phyloP scores from a whole-genome alignment of 2,113 vertebrate genomes.

The Machaerirhynchus nigripectus region DNA sequence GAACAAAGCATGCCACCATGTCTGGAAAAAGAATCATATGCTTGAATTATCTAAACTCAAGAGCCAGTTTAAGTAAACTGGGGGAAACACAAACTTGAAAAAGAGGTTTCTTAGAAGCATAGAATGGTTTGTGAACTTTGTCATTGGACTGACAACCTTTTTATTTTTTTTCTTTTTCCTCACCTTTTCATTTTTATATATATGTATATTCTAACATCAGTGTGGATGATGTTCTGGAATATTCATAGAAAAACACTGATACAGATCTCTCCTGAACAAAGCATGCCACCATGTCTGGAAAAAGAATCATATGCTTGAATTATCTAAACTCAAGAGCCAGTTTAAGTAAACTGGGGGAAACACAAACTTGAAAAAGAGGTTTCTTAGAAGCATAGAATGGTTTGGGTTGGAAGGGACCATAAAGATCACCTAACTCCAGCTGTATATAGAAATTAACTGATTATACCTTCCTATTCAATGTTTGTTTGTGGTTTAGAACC shows the following conservation, averaged over 20 bases:
- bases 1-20: background rate
- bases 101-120: background rate
- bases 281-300: background rate
- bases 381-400: background rate
- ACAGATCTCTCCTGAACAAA: background rate
- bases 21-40: background rate
- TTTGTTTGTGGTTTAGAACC: background rate
- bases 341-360: background rate
- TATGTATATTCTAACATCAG: background rate
- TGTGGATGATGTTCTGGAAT: background rate
- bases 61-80: background rate
- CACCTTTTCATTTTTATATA: background rate
- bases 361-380: background rate
- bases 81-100: background rate
- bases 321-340: background rate
- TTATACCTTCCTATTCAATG: background rate
- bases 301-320: background rate
- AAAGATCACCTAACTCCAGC: background rate
- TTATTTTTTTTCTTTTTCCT: background rate
- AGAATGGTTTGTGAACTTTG: no score
- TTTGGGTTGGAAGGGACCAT: background rate
- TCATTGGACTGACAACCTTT: fast-evolving
- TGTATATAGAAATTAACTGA: background rate
- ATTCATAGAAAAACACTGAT: background rate
- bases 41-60: background rate